Conservation (phyloP, 2,113 vertebrate species). For the Craseonycteris thonglongyai region DNA sequence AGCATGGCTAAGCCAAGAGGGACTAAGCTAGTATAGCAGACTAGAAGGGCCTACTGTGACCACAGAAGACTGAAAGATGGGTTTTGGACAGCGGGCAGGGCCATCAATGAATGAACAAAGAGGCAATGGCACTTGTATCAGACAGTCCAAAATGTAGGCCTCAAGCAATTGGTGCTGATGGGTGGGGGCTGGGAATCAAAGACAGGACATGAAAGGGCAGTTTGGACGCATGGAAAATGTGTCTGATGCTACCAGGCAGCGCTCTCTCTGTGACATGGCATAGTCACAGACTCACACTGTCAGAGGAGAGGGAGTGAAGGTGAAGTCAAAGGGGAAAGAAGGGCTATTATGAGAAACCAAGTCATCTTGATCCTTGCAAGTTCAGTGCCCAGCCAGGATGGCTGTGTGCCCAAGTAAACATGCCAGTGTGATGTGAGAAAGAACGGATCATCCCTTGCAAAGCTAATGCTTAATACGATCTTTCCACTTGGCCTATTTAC, state of each 20-base stretch:
- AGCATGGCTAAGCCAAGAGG: neutral
- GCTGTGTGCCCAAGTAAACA: conserved; percentile 59
- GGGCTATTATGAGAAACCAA: conserved; percentile 30
- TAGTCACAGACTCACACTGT: neutral
- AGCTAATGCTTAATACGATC: neutral
- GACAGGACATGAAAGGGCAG: neutral
- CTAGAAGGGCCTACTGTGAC: conserved; percentile 33
- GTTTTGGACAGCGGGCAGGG: neutral
- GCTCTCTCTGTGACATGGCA: neutral
- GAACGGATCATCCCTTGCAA: conserved; percentile 16
- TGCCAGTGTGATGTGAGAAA: conserved; percentile 37
- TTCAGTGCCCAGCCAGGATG: neutral
- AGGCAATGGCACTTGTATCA: conserved; percentile 16
- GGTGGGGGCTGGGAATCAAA: conserved; percentile 1
- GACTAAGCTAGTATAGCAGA: conserved; percentile 18
- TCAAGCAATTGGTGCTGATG: conserved; percentile 1
- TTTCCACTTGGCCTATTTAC: conserved; percentile 18
- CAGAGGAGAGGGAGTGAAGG: neutral
- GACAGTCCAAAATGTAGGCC: conserved; percentile 15
- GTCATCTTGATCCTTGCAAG: conserved; percentile 13
- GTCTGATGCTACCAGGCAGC: neutral
- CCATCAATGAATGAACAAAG: conserved; percentile 52
- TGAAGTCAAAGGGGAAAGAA: neutral
- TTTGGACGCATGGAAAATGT: neutral
- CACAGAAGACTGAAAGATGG: neutral